phyloP scores from a whole-genome alignment of 2,797 vertebrate genomes.

The Sebastolobus altivelis region DNA sequence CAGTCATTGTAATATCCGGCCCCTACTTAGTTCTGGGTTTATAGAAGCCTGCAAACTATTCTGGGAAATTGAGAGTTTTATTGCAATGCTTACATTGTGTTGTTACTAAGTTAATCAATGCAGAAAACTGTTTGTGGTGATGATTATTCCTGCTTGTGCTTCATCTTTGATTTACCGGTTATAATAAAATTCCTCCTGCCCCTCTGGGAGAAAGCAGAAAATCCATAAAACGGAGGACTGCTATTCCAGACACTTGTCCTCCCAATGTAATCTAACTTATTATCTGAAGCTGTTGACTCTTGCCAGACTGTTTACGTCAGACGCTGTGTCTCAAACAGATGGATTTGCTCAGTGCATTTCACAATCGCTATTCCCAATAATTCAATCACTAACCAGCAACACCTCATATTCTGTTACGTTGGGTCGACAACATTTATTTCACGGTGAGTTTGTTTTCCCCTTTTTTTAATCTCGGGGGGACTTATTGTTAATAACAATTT shows the following conservation, averaged over 20 bases:
- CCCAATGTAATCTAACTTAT: slow-evolving; percentile 61
- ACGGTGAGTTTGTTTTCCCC: slow-evolving; percentile 49
- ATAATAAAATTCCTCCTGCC: slow-evolving; percentile 52
- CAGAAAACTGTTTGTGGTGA: slow-evolving; percentile 21
- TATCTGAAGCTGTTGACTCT: slow-evolving; percentile 44
- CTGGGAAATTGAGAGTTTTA: background rate
- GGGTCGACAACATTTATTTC: slow-evolving; percentile 50
- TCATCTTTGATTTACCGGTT: slow-evolving; percentile 58
- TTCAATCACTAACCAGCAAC: slow-evolving; percentile 49
- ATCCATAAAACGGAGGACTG: slow-evolving; percentile 48
- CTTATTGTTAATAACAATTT: slow-evolving; percentile 56
- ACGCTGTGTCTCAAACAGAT: slow-evolving; percentile 50
- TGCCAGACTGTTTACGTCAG: slow-evolving; percentile 53
- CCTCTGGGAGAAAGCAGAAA: slow-evolving; percentile 47
- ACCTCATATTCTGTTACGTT: slow-evolving; percentile 40
- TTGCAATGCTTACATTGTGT: background rate
- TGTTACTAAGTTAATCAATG: slow-evolving; percentile 26
- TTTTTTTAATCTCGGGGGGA: slow-evolving; percentile 24
- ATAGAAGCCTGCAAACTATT: background rate
- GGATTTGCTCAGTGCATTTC: slow-evolving; percentile 61
- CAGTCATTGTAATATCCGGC: slow-evolving; percentile 3
- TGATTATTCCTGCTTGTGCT: slow-evolving; percentile 35
- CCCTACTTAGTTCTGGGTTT: background rate
- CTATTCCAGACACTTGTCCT: slow-evolving; percentile 76
- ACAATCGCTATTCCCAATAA: slow-evolving; percentile 56